These are phyloP conservation scores for Enteromius radiatus DNA, from an alignment of 2,797 vertebrate species.

Conservation along the genomic window DNA sequence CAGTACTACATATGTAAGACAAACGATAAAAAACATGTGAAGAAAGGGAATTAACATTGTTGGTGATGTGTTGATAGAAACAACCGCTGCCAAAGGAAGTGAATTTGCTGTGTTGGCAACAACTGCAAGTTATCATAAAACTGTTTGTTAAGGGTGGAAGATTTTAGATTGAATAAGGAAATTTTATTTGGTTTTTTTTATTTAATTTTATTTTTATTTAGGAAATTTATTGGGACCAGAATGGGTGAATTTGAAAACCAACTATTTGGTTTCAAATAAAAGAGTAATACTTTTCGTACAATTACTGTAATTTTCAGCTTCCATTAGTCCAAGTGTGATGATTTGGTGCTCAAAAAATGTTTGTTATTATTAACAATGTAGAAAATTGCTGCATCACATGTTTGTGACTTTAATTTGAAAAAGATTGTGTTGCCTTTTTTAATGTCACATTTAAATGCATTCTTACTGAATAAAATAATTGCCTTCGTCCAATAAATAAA, in stretches of 20 bases:
- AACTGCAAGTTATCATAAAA: not conserved
- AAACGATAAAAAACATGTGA: not conserved
- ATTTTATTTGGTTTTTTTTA: no score
- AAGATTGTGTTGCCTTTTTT: not conserved
- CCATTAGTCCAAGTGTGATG: not conserved
- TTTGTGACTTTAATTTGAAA: not conserved
- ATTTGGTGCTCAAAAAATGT: not conserved
- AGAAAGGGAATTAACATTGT: not conserved
- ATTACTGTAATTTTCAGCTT: not conserved
- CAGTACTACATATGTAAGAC: not conserved
- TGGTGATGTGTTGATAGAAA: no score
- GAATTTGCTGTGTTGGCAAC: not conserved
- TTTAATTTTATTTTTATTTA: no score
- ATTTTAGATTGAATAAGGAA: not conserved
- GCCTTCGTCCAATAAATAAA: not conserved
- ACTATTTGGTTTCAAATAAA: not conserved
- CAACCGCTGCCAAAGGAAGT: not conserved
- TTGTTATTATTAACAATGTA: not conserved
- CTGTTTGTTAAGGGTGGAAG: not conserved
- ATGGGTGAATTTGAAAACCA: not conserved
- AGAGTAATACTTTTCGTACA: not conserved
- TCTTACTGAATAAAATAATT: not conserved
- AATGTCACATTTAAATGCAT: no score
- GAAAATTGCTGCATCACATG: not conserved
- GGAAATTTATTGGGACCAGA: not conserved